Evolutionary conservation across 2,797 vertebrate species (phyloP).

Genomic region (Chiroxiphia lanceolata): DNA sequence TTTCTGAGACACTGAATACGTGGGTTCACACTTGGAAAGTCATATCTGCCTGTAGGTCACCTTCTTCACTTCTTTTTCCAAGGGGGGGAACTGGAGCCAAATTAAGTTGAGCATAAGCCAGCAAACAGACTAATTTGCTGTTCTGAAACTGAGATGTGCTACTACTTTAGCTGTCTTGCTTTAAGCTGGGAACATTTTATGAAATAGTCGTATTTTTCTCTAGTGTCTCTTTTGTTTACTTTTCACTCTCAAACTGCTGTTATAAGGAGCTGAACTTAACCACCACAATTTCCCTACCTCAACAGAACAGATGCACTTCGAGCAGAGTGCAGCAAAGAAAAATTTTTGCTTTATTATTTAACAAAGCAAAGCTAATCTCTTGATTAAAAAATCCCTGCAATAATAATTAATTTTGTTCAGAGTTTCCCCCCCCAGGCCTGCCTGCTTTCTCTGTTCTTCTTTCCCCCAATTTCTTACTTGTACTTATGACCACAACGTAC

Average conservation of each 20-base stretch:
- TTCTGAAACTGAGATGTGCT: background rate
- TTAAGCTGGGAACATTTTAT: conserved; percentile 9
- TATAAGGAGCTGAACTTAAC: background rate
- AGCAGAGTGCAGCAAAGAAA: background rate
- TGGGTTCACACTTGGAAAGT: background rate
- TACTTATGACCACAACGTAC: accelerated
- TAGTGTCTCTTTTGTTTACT: conserved; percentile 23
- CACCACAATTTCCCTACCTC: background rate
- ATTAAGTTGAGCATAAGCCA: background rate
- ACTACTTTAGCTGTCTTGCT: background rate
- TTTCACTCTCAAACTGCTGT: conserved; percentile 32
- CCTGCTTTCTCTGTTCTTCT: background rate
- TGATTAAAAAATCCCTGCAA: background rate
- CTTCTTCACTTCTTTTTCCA: background rate
- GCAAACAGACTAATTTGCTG: background rate
- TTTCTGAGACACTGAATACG: background rate
- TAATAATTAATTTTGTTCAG: background rate
- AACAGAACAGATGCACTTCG: background rate
- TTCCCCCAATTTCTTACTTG: accelerated
- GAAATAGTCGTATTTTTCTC: conserved; percentile 1
- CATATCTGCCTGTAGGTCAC: background rate
- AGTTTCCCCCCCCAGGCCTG: background rate
- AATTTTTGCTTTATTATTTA: background rate
- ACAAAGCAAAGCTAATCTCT: background rate
- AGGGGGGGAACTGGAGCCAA: background rate